Evolutionary conservation across 35 echinoderm and acorn worm genomes (phyloP).

Genomic region (Ophioderma brevispina): DNA sequence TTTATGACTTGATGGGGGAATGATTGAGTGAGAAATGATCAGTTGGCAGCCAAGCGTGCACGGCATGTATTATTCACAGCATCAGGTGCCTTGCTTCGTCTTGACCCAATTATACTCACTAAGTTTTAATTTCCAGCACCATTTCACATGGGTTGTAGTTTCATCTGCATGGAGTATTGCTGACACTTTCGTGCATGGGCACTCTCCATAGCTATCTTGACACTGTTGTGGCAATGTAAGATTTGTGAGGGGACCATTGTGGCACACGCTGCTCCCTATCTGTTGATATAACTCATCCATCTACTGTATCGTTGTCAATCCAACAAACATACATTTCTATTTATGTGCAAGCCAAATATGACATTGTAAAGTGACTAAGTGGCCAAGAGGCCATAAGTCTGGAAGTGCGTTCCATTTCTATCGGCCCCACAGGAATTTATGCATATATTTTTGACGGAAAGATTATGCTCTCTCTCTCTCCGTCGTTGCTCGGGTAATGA

Average conservation of each 20-base stretch:
- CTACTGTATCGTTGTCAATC: background rate
- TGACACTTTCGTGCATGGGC: background rate
- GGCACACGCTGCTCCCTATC: background rate
- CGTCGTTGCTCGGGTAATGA: too few species aligned
- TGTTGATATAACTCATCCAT: background rate
- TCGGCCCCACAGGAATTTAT: background rate
- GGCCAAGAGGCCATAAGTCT: background rate
- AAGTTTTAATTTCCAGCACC: background rate
- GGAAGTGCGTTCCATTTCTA: background rate
- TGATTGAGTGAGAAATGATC: background rate
- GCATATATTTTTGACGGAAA: background rate
- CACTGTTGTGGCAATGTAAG: too few species aligned
- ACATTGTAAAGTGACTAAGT: background rate
- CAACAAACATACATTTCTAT: background rate
- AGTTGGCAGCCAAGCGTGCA: background rate
- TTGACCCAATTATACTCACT: background rate
- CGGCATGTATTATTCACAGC: background rate
- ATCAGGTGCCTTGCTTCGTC: background rate
- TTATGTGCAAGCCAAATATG: background rate
- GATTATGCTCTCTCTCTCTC: background rate
- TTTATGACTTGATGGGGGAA: background rate
- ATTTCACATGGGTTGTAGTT: background rate
- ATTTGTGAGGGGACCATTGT: too few species aligned
- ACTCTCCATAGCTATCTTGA: too few species aligned
- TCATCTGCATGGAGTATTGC: background rate